Evolutionary conservation across 2,888 invertebrate genomes (phyloP).

Genomic region (Drosophila peninsularis): DNA sequence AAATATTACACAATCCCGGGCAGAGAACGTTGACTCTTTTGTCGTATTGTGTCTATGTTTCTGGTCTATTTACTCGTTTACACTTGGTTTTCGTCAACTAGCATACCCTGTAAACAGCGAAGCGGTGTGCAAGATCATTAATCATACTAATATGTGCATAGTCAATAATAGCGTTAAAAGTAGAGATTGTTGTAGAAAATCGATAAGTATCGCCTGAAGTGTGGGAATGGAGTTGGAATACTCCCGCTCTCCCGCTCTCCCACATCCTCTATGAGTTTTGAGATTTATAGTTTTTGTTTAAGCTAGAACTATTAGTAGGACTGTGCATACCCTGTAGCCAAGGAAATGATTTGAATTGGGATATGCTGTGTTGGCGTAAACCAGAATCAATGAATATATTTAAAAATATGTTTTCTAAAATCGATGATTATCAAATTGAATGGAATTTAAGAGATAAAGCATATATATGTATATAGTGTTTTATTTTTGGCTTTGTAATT

Average conservation of each 20-base stretch:
- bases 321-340: neutral
- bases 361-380: neutral
- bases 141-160: neutral
- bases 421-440: neutral
- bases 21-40: slow-evolving; percentile 58
- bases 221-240: slow-evolving; percentile 2
- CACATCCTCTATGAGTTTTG: too few species aligned
- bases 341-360: neutral
- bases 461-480: neutral
- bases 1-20: slow-evolving; percentile 57
- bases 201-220: neutral
- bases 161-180: neutral
- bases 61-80: slow-evolving; percentile 27
- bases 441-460: neutral
- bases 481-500: neutral
- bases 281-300: too few species aligned
- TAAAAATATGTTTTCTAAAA: neutral
- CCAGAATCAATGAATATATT: neutral
- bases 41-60: slow-evolving; percentile 25
- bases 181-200: neutral
- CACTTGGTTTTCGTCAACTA: slow-evolving; percentile 27
- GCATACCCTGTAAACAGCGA: neutral
- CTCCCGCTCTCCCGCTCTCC: too few species aligned
- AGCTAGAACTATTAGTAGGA: too few species aligned
- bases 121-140: neutral